Base-by-base conservation (phyloP, 2,888 invertebrate species). In the Lottia gigantea region DNA sequence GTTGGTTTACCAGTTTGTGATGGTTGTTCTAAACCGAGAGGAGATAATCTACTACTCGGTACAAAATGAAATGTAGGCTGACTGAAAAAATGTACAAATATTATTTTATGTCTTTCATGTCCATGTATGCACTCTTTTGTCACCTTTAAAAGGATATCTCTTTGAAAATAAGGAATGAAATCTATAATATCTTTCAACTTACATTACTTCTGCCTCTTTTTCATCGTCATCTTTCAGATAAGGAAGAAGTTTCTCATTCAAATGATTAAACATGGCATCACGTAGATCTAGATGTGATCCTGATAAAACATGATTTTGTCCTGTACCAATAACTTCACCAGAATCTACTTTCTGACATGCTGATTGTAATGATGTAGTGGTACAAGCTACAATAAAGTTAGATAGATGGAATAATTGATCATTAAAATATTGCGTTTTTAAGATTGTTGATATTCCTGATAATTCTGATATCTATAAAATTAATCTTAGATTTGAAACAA, bases 1-100 rank as follows among this genome's bases (percentile, higher is more conserved):
- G 80, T 80, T 14, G 84, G 81, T 1, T 74, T 73, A 81, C 84
- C 81, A 70, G 78, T 76, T 25, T 80, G 73, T 62, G 72, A 75
- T 46, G 77, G 72, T 61, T 80, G 80, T 55, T 86, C 86, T 26
- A 82, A 68, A 4, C 84, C 84, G 65, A 71, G 70, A 2, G 82
- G 79, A 40, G 83, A 66, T 73, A 83, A 73, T 40, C 80, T 71
- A 2, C 85, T 84, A 23, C 80, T 78, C 55, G 77, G 81, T 61
- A 85, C 71, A 73, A 87, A 87, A 74, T 87, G 86, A 68, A 86
- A 84, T 47, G 79, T 79, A 31, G 84, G 82, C 62, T 77, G 76
- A 25, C 85, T 85, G 79, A 64, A 76, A 75, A 62, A 67, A 46
- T n/a, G n/a, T n/a, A n/a, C n/a, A n/a, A n/a, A n/a, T n/a, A n/a